Evolutionary conservation across 1,140 invertebrate species (phyloP).

Genomic region (Chrysomallon squamiferum): DNA sequence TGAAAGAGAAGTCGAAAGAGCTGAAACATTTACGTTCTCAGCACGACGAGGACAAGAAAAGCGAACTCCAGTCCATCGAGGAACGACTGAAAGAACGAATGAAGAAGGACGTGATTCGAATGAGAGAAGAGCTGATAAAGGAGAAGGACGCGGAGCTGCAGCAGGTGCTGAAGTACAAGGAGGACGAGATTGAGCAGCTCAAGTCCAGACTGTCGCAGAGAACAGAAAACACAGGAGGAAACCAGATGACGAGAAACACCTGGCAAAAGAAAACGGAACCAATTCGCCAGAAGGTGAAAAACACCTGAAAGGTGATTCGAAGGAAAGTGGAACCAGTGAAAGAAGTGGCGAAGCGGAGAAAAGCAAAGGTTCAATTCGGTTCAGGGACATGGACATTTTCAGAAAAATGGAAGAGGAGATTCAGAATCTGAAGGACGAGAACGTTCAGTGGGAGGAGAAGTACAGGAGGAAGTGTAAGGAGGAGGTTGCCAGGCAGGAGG

Average conservation of each 20-base stretch:
- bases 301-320: slow-evolving; percentile 27
- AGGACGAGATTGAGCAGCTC: slow-evolving; percentile 39
- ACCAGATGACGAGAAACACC: too few species aligned
- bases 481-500: slow-evolving; percentile 34
- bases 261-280: too few species aligned
- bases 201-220: slow-evolving; percentile 25
- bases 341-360: slow-evolving; percentile 17
- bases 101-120: slow-evolving; percentile 27
- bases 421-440: slow-evolving; percentile 38
- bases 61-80: slow-evolving; percentile 20
- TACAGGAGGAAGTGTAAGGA: slow-evolving; percentile 35
- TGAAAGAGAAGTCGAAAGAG: slow-evolving; percentile 39
- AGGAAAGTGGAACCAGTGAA: slow-evolving; percentile 31
- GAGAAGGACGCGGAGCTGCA: slow-evolving; percentile 26
- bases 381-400: background rate
- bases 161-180: slow-evolving; percentile 38
- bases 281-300: slow-evolving; percentile 19
- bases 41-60: slow-evolving; percentile 21
- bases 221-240: too few species aligned
- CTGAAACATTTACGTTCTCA: slow-evolving; percentile 26
- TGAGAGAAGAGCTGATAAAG: slow-evolving; percentile 31
- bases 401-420: slow-evolving; percentile 32
- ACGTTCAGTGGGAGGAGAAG: slow-evolving; percentile 65
- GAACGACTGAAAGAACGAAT: slow-evolving; percentile 25
- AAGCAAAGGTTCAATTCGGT: slow-evolving; percentile 7